These are phyloP conservation scores for Lanius collurio DNA, from an alignment of 2,113 vertebrate species.

Conservation along the genomic window DNA sequence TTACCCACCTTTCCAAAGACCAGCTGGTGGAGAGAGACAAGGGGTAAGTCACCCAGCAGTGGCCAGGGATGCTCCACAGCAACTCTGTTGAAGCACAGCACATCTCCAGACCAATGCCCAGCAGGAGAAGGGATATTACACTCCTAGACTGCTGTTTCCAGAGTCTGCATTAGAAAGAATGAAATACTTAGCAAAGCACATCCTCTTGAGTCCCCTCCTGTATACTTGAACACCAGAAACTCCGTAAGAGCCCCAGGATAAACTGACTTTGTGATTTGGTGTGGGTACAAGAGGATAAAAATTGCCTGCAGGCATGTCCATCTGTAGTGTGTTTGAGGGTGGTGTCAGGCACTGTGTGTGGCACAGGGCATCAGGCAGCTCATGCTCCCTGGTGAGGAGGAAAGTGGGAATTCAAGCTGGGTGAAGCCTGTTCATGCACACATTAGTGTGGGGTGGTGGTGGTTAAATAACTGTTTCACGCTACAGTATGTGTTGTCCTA, in stretches of 20 bases:
- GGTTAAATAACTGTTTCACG: not conserved
- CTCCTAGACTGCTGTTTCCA: not conserved
- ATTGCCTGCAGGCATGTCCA: not conserved
- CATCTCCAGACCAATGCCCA: not conserved
- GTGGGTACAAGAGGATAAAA: not conserved
- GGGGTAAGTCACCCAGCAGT: not conserved
- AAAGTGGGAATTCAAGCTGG: not conserved
- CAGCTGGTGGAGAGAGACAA: not conserved
- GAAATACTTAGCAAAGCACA: not conserved
- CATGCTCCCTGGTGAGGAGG: rapidly evolving
- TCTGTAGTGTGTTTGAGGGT: not conserved
- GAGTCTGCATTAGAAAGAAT: not conserved
- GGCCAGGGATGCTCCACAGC: not conserved
- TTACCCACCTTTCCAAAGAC: not conserved
- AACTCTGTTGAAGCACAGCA: not conserved
- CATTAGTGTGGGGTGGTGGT: not conserved
- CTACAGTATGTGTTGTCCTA: not conserved
- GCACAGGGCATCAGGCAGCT: not conserved
- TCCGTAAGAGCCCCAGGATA: not conserved
- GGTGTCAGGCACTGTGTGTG: not conserved
- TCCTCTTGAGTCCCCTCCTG: not conserved
- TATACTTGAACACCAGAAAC: not conserved
- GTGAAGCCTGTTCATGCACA: not conserved
- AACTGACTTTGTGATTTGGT: not conserved
- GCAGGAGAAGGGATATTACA: not conserved